These are phyloP conservation scores for Daboia siamensis DNA, from an alignment of 2,113 vertebrate genomes.

Conservation along the genomic window DNA sequence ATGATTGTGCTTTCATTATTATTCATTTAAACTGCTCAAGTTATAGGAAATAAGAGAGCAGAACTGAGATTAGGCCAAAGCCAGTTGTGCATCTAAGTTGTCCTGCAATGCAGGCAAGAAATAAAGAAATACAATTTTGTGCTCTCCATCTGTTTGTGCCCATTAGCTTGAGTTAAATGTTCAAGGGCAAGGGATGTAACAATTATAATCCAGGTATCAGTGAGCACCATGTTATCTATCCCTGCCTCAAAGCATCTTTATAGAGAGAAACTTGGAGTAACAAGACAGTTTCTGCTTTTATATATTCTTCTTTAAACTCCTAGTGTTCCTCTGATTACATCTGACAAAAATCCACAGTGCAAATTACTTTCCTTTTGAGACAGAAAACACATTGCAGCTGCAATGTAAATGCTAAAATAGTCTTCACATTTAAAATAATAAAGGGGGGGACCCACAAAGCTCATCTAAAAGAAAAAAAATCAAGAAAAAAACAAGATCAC, in stretches of 20 bases:
- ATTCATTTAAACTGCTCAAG: not conserved
- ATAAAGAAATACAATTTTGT: not conserved
- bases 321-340: not conserved
- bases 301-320: not conserved
- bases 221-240: not conserved
- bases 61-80: not conserved
- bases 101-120: not conserved
- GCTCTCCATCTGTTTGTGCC: not conserved
- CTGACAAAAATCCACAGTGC: not conserved
- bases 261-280: not conserved
- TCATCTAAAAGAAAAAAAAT: not conserved
- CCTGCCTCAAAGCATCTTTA: not conserved
- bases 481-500: not conserved
- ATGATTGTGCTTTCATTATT: not conserved
- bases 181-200: not conserved
- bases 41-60: not conserved
- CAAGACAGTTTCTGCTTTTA: not conserved
- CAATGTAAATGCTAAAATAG: not conserved
- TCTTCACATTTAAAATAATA: not conserved
- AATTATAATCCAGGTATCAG: not conserved
- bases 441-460: not conserved
- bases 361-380: not conserved
- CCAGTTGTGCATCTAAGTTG: not conserved
- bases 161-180: not conserved
- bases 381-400: not conserved